phyloP scores from a whole-genome alignment of 2,888 invertebrate species.

The Eudemis profundana region DNA sequence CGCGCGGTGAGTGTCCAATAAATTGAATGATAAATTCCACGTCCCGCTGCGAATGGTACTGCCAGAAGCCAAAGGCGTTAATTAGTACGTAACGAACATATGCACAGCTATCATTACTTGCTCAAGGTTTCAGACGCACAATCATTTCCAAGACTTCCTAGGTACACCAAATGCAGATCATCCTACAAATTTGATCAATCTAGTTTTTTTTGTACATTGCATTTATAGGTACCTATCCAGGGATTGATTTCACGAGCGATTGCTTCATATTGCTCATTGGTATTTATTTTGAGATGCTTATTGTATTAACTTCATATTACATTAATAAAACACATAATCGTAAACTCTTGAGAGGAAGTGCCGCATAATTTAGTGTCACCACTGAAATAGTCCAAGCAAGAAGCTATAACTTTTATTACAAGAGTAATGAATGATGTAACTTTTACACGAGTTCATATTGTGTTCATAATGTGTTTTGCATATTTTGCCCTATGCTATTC shows the following conservation, averaged over 20 bases:
- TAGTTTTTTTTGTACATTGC: too few species aligned
- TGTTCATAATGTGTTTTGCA: constrained; percentile 33
- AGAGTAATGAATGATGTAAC: too few species aligned
- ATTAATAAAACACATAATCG: background rate
- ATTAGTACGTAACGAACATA: constrained; percentile 28
- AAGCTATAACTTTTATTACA: too few species aligned
- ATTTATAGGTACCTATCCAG: too few species aligned
- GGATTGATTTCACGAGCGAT: constrained; percentile 1
- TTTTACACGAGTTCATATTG: constrained; percentile 26
- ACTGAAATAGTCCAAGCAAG: constrained; percentile 4
- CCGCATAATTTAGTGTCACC: constrained; percentile 14
- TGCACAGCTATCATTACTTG: constrained; percentile 24
- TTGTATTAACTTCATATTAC: constrained; percentile 8
- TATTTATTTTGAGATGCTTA: constrained; percentile 5
- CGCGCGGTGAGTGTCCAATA: constrained; percentile 30
- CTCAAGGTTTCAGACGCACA: constrained; percentile 16
- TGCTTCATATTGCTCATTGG: constrained; percentile 1
- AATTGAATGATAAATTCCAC: constrained; percentile 42
- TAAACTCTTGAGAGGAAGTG: constrained; percentile 15
- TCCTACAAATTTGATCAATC: too few species aligned
- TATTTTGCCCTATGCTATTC: constrained; percentile 29
- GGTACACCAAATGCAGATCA: too few species aligned
- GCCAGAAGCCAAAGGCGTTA: constrained; percentile 35
- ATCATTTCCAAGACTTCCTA: background rate
- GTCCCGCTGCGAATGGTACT: constrained; percentile 32